These are phyloP conservation scores for Sturnira hondurensis DNA, from an alignment of 2,113 vertebrate genomes.

Conservation along the genomic window DNA sequence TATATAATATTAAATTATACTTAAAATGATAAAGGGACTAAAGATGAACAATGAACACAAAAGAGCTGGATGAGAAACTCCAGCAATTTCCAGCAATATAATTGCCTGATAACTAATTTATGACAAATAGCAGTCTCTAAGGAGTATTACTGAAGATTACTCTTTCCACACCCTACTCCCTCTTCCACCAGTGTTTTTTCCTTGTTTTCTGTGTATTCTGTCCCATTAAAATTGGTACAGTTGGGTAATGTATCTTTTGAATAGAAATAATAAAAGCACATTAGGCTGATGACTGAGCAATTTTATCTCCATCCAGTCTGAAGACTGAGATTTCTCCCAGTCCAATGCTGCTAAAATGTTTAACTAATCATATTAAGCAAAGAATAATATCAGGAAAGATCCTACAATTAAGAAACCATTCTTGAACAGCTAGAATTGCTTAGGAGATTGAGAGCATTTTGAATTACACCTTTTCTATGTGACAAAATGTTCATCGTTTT, in stretches of 20 bases:
- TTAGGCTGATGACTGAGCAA: not conserved
- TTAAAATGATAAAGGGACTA: not conserved
- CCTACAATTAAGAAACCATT: not conserved
- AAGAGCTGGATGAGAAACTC: not conserved
- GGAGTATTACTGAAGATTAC: not conserved
- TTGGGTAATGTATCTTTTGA: not conserved
- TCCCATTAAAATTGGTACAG: not conserved
- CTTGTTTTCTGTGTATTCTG: not conserved
- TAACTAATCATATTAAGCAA: not conserved
- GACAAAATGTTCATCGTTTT: not conserved
- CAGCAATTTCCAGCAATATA: not conserved
- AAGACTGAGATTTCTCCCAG: not conserved
- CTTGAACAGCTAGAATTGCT: not conserved
- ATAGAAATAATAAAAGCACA: not conserved
- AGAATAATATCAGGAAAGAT: not conserved
- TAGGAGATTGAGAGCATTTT: not conserved
- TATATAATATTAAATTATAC: not conserved
- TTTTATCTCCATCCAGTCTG: not conserved
- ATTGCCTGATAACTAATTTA: not conserved
- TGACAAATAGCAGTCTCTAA: not conserved
- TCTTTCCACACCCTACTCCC: not conserved
- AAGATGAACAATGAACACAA: not conserved
- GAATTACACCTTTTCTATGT: not conserved
- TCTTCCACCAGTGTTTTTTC: not conserved
- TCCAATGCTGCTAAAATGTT: not conserved